Base-by-base conservation (phyloP, 2,113 vertebrate genomes). In the Martes martes region DNA sequence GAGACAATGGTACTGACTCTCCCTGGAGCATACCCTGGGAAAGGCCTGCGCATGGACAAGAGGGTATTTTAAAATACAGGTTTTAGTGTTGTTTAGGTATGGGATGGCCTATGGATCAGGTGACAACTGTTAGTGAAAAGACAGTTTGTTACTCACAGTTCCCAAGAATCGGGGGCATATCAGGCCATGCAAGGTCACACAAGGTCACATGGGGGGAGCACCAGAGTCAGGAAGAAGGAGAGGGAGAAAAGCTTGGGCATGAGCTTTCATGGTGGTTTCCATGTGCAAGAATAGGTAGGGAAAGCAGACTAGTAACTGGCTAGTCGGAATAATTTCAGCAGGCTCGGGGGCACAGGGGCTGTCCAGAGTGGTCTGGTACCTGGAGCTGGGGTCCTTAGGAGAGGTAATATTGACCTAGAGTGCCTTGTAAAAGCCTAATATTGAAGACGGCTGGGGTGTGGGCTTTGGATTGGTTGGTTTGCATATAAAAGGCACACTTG, bases 401-500 rank as follows among this genome's bases (percentile, higher is more conserved):
- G 23, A 67, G 39, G 23, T 19, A 95, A 52, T n/a, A 83, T 13
- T 84, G 76, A 61, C 55, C 57, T 15, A 33, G 61, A 88, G 19
- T 61, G 15, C 7, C 16, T 69, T 39, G 9, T 1, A 76, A 69
- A 42, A 74, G 36, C 28, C 71, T 31, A 18, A 61, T 52, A 59
- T 73, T 47, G 10, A 28, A 93, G 63, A 10, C 14, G 36, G 36
- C 36, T 11, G 6, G 39, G 50, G 11, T 8, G 19, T 63, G 16
- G 79, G 31, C 36, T 90, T 79, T 21, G 42, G 36, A 26, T 42
- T 50, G 23, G 33, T 9, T 93, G 94, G 42, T 78, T 83, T 93
- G 45, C 45, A 11, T 9, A 11, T 23, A 33, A 91, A 96, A 84
- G 69, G 28, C 21, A 21, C 36, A 31, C 3, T 81, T 2, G 33